Base-by-base conservation (phyloP, 2,888 invertebrate genomes). In the Dicycla oo region DNA sequence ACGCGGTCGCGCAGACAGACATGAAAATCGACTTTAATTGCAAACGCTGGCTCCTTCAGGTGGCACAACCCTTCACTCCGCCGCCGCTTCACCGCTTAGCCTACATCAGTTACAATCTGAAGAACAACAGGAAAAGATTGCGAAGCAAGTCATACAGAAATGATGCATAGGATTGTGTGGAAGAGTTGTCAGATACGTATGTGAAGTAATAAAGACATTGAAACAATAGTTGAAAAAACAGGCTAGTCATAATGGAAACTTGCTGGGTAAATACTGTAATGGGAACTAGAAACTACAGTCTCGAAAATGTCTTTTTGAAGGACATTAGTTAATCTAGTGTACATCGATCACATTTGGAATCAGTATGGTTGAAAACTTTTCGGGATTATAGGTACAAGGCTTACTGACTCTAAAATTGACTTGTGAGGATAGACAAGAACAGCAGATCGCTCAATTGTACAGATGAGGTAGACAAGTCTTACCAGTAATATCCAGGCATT, bases 21-120 rank as follows among this genome's bases (percentile, higher is more conserved):
- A n/a, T n/a, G n/a, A n/a, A n/a, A n/a, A n/a, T n/a, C n/a, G n/a
- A n/a, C n/a, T n/a, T n/a, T n/a, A n/a, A n/a, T 95, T 98, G 89
- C 91, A 96, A 96, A 84, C 97, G 98, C 80, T 99, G 99, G 99
- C 96, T 99, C 60, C 96, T 99, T 38, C 98, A 99, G 94, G 99
- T 99, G 99, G 99, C 99, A 13, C 99, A 99, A 91, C 99, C 99
- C 0, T 99, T 99, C 94, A 98, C 98, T 0, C 96, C n/a, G n/a
- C n/a, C n/a, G n/a, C n/a, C n/a, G 98, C 99, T 23, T 98, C 99
- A 0, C 94, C 99, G 79, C 96, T 99, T 13, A 99, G 99, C 1
- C 95, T 98, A 73, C 98, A 98, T 87, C 99, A 99, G 90, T 96
- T 99, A 56, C 97, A 98, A 92, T 96, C 96, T 64, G 96, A 96